Conservation (phyloP, 2,888 invertebrate genomes). For the Stenchaetothrips biformis region DNA sequence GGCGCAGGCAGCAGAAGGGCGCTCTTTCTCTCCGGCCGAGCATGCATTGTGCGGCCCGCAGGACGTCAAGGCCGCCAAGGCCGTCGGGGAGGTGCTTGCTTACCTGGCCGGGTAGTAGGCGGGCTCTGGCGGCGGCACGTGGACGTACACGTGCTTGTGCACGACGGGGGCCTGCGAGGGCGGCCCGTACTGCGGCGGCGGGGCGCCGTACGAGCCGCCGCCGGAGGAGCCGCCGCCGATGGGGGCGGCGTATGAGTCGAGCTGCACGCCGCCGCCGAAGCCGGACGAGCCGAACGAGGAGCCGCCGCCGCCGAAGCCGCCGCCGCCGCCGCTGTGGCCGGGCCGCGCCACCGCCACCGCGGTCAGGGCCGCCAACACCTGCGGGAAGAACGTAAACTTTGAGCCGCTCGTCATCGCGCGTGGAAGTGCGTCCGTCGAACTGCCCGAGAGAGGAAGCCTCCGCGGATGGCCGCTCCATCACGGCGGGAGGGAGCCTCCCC, state of each 20-base stretch:
- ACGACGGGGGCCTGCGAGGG: constrained; percentile 54
- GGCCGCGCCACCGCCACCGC: constrained; percentile 41
- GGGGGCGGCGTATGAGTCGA: constrained; percentile 53
- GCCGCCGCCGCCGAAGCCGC: constrained; percentile 44
- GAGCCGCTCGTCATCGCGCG: too few relatives aligned
- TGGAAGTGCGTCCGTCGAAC: too few relatives aligned
- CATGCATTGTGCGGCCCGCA: too few relatives aligned
- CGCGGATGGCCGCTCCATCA: too few relatives aligned
- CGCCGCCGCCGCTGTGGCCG: constrained; percentile 33
- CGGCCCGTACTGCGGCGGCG: constrained; percentile 63
- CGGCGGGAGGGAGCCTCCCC: too few relatives aligned
- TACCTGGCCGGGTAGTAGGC: constrained; percentile 65
- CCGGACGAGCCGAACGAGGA: constrained; percentile 49
- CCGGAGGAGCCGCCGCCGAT: constrained; percentile 35
- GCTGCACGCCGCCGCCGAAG: constrained; percentile 43
- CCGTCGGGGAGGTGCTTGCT: constrained; percentile 44
- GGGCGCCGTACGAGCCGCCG: constrained; percentile 48
- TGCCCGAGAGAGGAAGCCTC: too few relatives aligned
- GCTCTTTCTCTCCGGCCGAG: too few relatives aligned
- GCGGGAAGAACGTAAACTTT: constrained; percentile 31
- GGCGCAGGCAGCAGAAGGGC: constrained; percentile 27
- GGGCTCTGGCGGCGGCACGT: constrained; percentile 76
- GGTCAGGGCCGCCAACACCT: constrained; percentile 42
- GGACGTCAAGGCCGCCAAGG: too few relatives aligned
- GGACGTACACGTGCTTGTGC: constrained; percentile 83